Evolutionary conservation across 2,888 invertebrate genomes (phyloP).

Genomic region (Leuctra nigra): DNA sequence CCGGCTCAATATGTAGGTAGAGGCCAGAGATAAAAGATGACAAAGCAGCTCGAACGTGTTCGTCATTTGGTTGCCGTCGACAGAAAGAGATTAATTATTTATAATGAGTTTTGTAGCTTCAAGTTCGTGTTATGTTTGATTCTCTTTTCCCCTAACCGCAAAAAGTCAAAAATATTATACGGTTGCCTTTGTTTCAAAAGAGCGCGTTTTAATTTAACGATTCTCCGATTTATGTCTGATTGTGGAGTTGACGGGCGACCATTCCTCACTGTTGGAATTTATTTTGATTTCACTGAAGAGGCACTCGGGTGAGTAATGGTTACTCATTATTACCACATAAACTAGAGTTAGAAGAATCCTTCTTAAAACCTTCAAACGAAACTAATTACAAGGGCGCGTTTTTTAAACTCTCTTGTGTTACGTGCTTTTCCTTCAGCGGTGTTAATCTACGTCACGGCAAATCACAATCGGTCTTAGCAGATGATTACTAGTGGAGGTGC

Average conservation of each 20-base stretch:
- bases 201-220: not conserved
- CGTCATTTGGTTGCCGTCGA: too few relatives aligned
- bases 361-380: slow-evolving; percentile 10
- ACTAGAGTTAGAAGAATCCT: slow-evolving; percentile 1
- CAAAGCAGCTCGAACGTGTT: too few relatives aligned
- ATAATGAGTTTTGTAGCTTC: not conserved
- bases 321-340: slow-evolving; percentile 14
- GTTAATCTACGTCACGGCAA: too few relatives aligned
- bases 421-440: too few relatives aligned
- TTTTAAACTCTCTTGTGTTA: too few relatives aligned
- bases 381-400: slow-evolving; percentile 8
- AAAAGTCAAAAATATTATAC: too few relatives aligned
- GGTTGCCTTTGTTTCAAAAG: too few relatives aligned
- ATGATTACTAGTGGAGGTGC: too few relatives aligned
- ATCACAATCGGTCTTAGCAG: too few relatives aligned
- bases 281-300: slow-evolving; percentile 1
- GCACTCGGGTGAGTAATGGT: slow-evolving; percentile 8
- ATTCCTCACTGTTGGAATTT: slow-evolving; percentile 1
- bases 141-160: too few relatives aligned
- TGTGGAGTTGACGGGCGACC: not conserved
- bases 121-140: not conserved
- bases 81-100: slow-evolving; percentile 10
- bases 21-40: too few relatives aligned
- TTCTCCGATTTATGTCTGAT: not conserved
- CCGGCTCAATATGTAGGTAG: too few relatives aligned